These are phyloP conservation scores for Montipora capitata DNA, from an alignment of 92 coral and sea anemone species.

Conservation along the genomic window DNA sequence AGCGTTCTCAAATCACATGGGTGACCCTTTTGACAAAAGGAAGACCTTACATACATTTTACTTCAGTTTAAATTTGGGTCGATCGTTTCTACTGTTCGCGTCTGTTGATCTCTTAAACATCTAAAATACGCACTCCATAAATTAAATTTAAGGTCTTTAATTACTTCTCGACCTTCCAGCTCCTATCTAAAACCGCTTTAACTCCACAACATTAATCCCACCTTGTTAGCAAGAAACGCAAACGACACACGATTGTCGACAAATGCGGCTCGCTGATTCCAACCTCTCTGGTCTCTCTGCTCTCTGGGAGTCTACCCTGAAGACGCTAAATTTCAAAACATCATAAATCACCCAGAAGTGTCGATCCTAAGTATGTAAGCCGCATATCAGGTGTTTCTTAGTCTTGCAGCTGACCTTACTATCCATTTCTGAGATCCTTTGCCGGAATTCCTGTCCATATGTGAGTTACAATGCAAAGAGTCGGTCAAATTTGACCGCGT, in stretches of 20 bases:
- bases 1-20: too few relatives aligned
- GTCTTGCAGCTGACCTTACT: not conserved
- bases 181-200: not conserved
- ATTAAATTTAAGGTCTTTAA: not conserved
- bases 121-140: not conserved
- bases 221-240: slow-evolving; percentile 44
- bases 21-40: too few relatives aligned
- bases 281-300: slow-evolving; percentile 20
- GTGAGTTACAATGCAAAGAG: not conserved
- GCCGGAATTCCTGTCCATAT: slow-evolving; percentile 42
- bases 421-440: not conserved
- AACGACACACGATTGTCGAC: slow-evolving; percentile 45
- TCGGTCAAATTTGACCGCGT: not conserved
- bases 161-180: slow-evolving; percentile 15
- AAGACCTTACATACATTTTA: too few relatives aligned
- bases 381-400: slow-evolving; percentile 22
- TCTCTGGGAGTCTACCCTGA: slow-evolving; percentile 25
- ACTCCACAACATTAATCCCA: slow-evolving; percentile 7
- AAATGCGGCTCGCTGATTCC: slow-evolving; percentile 21
- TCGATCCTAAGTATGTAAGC: slow-evolving; percentile 4
- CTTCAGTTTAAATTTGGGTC: too few relatives aligned
- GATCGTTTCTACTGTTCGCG: not conserved
- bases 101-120: not conserved
- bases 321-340: slow-evolving; percentile 51
- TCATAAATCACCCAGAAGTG: slow-evolving; percentile 32